Evolutionary conservation across 2,113 vertebrate species (phyloP), one percentile per base, ranked within the genome.

Genomic region (Cyprinodon variegatus): DNA sequence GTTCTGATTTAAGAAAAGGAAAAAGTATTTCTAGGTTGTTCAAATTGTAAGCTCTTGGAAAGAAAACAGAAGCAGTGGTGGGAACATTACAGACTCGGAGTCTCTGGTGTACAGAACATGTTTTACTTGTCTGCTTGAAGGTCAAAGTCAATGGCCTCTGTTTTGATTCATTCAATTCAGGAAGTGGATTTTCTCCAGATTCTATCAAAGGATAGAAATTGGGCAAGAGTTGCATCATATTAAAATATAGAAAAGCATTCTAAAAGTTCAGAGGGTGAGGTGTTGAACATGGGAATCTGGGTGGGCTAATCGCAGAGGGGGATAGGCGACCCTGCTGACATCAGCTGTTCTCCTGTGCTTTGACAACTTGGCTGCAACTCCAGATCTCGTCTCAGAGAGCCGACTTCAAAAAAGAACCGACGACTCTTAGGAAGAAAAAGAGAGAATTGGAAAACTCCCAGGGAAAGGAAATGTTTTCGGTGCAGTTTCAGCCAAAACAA

Each of bases 91-190:
- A 63, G 17, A 20, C 17, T 57, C 20, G n/a, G 48, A 5, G 68
- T 78, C 10, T 20, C 78, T 78, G 64, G 61, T 78, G 74, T 15
- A 11, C 65, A 53, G 12, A 66, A 3, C 40, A 41, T 73, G 9
- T 41, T 85, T 68, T 17, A 77, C 15, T 14, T 13, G 50, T 46
- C 48, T n/a, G 1, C 45, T 68, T 72, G 22, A 40, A 0, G 46
- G 65, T 61, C 7, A 1, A 4, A 50, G 68, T 65, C 68, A 65
- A 15, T 57, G 6, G 20, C 50, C 50, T 57, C 50, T 57, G 17
- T 57, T 57, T 57, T 3, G 50, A 60, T 66, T 70, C 36, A 67
- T 63, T 53, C 12, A 0, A 65, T 65, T 75, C 81, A 74, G 48
- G 72, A 83, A 70, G 37, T 40, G 72, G 65, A 73, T 37, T 66